A percentile compares a stretch with the other conserved stretches of the same genome.
Conservation (phyloP, 2,888 invertebrate genomes). For the Antheraea assamensis region DNA sequence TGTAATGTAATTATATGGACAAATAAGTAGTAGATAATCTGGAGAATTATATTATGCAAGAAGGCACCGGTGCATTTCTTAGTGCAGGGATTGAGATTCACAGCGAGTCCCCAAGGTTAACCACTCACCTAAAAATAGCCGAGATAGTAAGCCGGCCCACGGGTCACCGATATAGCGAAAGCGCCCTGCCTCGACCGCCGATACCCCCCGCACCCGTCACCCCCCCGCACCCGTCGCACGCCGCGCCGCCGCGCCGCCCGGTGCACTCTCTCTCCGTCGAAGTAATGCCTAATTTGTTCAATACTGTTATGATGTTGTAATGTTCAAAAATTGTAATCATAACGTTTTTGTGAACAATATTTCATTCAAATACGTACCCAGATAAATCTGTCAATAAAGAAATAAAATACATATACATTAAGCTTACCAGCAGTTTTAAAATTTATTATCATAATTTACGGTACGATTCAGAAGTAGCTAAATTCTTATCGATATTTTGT, state of each 20-base stretch:
- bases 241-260: too few relatives aligned
- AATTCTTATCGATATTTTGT: too few relatives aligned
- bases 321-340: too few relatives aligned
- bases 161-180: conserved; percentile 27
- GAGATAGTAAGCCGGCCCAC: conserved; percentile 36
- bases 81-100: conserved; percentile 42
- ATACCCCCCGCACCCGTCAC: too few relatives aligned
- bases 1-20: too few relatives aligned
- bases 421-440: too few relatives aligned
- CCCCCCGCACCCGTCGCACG: background rate
- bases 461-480: too few relatives aligned
- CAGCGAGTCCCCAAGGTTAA: conserved; percentile 63
- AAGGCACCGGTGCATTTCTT: background rate
- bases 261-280: background rate
- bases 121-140: conserved; percentile 66
- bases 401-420: too few relatives aligned
- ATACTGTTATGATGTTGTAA: background rate
- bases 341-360: too few relatives aligned
- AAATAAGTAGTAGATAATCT: background rate
- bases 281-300: background rate
- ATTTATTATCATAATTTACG: too few relatives aligned
- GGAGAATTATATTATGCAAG: background rate
- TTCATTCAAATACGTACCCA: background rate
- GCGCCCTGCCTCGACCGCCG: conserved; percentile 10
- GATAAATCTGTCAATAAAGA: background rate